Evolutionary conservation across 2,797 vertebrate genomes (phyloP), one percentile per base, ranked within the genome.

Genomic region (Pipistrellus pygmaeus): DNA sequence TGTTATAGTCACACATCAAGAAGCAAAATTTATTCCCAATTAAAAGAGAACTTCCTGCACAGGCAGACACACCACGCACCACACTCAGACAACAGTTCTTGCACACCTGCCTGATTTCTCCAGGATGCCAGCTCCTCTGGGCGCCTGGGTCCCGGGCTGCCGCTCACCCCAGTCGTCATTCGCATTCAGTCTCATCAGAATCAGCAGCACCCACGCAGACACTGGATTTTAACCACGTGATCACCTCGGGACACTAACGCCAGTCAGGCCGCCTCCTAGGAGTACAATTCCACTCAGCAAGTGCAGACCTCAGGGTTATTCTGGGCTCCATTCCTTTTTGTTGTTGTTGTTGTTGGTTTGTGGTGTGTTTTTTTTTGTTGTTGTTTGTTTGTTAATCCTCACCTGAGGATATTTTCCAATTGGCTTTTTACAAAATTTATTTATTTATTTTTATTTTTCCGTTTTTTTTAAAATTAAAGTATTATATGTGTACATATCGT

Each of bases 221-320:
- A 18, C 27, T 20, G 93, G 80, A 32, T 92, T 8, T 23, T 32
- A 94, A 90, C 83, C 72, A 84, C 89, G 51, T 3, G 3, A 17
- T 13, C 35, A 3, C 82, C 25, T 91, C 91, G 72, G 38, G n/a
- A 30, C 44, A 8, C 48, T 0, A 38, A 53, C 4, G 25, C 66
- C 76, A 7, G 1, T 11, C 95, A 78, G 93, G 93, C 13, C 72
- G 18, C 64, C 38, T 92, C 86, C 4, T 1, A 57, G 89, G 93
- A 92, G 86, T 77, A 53, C 72, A 72, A 83, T 89, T 88, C 92
- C 35, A 80, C 81, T 18, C 53, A 90, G 91, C 30, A 77, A 87
- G 73, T 82, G 21, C 71, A 53, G 82, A 48, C 53, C 21, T 44
- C 80, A 78, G 66, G 44, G 1, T 62, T 30, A 2, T 62, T 62